Evolutionary conservation across 2,888 invertebrate species (phyloP).

Genomic region (Nemapogon koenigi): DNA sequence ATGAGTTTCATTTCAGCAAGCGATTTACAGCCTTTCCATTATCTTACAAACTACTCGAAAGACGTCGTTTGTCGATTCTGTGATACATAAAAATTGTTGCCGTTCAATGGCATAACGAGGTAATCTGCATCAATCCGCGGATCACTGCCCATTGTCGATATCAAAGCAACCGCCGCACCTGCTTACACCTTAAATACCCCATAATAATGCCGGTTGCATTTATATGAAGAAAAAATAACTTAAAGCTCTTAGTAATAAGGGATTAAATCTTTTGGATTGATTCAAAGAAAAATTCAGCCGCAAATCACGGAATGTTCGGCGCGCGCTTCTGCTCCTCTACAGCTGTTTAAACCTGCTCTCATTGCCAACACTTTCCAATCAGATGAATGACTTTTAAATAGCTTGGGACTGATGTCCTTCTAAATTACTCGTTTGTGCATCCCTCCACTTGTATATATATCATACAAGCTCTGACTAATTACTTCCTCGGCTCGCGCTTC

Average conservation of each 20-base stretch:
- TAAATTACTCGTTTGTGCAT: no score
- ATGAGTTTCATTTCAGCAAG: no score
- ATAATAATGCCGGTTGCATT: conserved; percentile 22
- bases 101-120: conserved; percentile 28
- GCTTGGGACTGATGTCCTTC: no score
- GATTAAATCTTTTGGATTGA: neutral
- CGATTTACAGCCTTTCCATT: neutral
- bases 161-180: conserved; percentile 51
- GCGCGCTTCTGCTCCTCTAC: conserved; percentile 21
- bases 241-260: neutral
- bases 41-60: neutral
- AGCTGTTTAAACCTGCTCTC: conserved; percentile 7
- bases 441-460: no score
- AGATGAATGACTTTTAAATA: conserved; percentile 3
- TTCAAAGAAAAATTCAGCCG: conserved; percentile 27
- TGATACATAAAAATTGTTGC: conserved; percentile 1
- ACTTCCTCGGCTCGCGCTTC: no score
- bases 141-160: conserved; percentile 11
- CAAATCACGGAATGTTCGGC: conserved; percentile 47
- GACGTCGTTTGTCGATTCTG: neutral
- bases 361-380: conserved; percentile 7
- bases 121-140: conserved; percentile 44
- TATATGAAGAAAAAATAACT: conserved; percentile 4
- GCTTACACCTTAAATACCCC: conserved; percentile 41
- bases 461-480: no score